Evolutionary conservation across 2,113 vertebrate species (phyloP), one percentile per base, ranked within the genome.

Genomic region (Oryzias woworae): DNA sequence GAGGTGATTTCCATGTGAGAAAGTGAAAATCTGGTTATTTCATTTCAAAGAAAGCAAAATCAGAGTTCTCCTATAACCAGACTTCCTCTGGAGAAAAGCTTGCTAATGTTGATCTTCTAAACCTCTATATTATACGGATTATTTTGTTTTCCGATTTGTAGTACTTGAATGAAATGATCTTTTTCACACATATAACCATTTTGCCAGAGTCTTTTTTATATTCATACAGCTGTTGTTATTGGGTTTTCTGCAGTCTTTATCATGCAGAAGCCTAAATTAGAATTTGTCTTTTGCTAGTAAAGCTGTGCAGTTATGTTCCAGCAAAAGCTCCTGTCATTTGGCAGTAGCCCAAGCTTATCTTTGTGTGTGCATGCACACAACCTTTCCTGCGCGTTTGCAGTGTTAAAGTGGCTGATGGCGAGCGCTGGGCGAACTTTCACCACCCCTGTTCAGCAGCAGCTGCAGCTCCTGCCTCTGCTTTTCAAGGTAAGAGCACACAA

Each of bases 341-440:
- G 64, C 70, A 48, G 64, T 36, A 44, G 51, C 43, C 62, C 61
- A 62, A 53, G 18, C 18, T 66, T 24, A 41, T 58, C n/a, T 61
- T 3, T 52, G 61, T 53, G 44, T 71, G 26, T 52, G 16, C n/a
- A 2, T 62, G 8, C 22, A 45, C 55, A 36, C 26, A n/a, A 36
- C 36, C 36, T 36, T 36, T 36, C 36, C 36, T 18, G 13, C 46
- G 42, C 16, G 7, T 74, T 63, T 85, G 73, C 83, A 98, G 97
- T 98, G 82, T 78, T 99, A 73, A 99, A 99, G 81, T 98, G 97
- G 97, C 88, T 98, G 90, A 97, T 99, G 97, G 95, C 95, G 2
- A 98, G 96, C 31, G 93, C 97, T 1, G 97, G 96, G 59, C 93
- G 95, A 49, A 95, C 95, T 51, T 98, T 98, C 62, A 97, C 95